Percentiles rank a stretch among this genome's conserved stretches.
phyloP scores from a whole-genome alignment of 2,888 invertebrate species.

The Imbricaverruca yamaguchii region DNA sequence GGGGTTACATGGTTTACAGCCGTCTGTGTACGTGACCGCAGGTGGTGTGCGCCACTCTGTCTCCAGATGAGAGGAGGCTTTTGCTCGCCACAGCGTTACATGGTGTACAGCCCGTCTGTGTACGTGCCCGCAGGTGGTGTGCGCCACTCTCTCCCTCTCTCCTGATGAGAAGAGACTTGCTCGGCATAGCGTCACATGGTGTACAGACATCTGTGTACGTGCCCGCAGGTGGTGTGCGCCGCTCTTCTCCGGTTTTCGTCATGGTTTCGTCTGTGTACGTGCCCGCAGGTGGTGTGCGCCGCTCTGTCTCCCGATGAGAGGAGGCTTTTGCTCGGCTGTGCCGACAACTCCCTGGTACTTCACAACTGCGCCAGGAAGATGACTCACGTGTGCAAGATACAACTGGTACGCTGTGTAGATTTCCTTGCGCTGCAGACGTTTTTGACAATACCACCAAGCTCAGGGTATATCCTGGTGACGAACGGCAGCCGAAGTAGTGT shows the following conservation, averaged over 20 bases:
- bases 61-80: slow-evolving; percentile 61
- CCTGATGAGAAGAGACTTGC: slow-evolving; percentile 62
- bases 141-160: slow-evolving; percentile 24
- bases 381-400: slow-evolving; percentile 58
- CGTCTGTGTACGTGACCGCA: slow-evolving; percentile 49
- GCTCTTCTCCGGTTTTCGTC: too few relatives aligned
- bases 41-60: slow-evolving; percentile 35
- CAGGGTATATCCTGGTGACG: too few relatives aligned
- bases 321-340: slow-evolving; percentile 69
- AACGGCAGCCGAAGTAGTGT: too few relatives aligned
- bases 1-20: too few relatives aligned
- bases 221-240: slow-evolving; percentile 47
- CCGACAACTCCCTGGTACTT: slow-evolving; percentile 73
- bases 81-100: too few relatives aligned
- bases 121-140: slow-evolving; percentile 48
- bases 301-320: slow-evolving; percentile 53
- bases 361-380: slow-evolving; percentile 66
- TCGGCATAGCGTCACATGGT: too few relatives aligned
- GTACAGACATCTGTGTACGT: too few relatives aligned
- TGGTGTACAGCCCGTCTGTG: too few relatives aligned
- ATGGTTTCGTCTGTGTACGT: slow-evolving; percentile 41
- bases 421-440: too few relatives aligned
- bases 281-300: slow-evolving; percentile 47
- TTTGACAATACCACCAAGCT: too few relatives aligned
- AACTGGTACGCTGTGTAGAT: not conserved